Evolutionary conservation across 2,888 invertebrate genomes (phyloP), one percentile per base, ranked within the genome.

Genomic region (Hydrotaea cyrtoneurina): DNA sequence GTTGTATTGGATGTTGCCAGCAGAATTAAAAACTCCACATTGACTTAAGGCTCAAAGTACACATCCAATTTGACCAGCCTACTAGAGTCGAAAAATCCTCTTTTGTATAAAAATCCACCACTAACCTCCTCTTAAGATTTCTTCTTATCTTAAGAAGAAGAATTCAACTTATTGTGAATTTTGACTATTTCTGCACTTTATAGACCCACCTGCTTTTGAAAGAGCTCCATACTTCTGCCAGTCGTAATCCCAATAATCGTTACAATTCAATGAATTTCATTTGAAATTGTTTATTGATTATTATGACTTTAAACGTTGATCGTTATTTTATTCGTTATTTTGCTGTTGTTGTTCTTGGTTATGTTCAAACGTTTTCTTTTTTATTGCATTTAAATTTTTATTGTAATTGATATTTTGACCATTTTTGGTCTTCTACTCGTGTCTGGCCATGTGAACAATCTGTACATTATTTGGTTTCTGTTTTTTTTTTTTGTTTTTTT

Each of bases 361-460:
- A 11, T 21, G 23, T 57, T 57, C 43, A 2, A 53, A 53, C 13
- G 3, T 55, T 55, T 19, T 19, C 1, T 23, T 23, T 59, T 59
- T 59, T 59, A 59, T 59, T 26, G 59, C 59, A 59, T 59, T 59
- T 26, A 59, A 26, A 26, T 26, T 78, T 71, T 80, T 74, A 74
- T 78, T 59, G 80, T 73, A 80, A 78, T 80, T 78, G 43, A 74
- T 78, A 59, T 78, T 74, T 73, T 78, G 43, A 71, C 83, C 80
- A 80, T 83, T 80, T 83, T 59, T 26, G 59, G 13, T 2, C 1
- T 57, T 57, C 2, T 11, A 57, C 21, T 57, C 23, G 23, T 59
- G 59, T 59, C 59, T 26, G 59, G 23, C 59, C 59, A 59, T 15
- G 23, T 26, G 59, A 59, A 59, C 19, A 4, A 13, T 50, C 50